These are phyloP conservation scores for Tinamus guttatus DNA, from an alignment of 2,113 vertebrate genomes.

Conservation along the genomic window DNA sequence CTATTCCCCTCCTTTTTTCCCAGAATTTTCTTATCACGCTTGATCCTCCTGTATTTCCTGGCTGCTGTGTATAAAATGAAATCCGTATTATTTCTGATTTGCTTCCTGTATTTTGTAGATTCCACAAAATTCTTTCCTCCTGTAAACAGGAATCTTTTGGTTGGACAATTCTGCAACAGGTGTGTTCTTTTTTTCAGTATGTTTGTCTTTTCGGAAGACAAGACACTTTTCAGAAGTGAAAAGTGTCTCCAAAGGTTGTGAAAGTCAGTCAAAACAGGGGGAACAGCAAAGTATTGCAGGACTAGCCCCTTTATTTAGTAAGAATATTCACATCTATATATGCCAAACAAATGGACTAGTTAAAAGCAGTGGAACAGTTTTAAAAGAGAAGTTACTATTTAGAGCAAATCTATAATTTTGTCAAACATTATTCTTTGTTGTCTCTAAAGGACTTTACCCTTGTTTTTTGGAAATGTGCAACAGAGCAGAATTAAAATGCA, in stretches of 20 bases:
- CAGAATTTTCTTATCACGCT: background rate
- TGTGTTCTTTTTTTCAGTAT: background rate
- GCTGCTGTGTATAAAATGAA: background rate
- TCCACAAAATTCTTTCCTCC: background rate
- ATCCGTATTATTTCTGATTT: background rate
- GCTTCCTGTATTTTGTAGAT: background rate
- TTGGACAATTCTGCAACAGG: background rate
- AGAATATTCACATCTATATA: background rate
- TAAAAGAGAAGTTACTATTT: background rate
- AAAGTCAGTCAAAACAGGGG: background rate
- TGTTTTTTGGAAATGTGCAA: background rate
- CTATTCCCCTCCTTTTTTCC: background rate
- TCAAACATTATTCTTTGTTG: background rate
- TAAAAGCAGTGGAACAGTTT: background rate
- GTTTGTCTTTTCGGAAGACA: background rate
- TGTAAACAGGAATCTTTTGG: background rate
- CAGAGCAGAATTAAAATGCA: background rate
- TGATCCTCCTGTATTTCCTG: conserved; percentile 9
- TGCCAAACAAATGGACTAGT: background rate
- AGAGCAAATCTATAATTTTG: background rate
- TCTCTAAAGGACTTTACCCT: background rate
- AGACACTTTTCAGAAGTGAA: background rate
- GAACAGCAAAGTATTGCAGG: background rate
- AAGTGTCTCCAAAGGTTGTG: background rate
- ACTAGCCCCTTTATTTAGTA: background rate